phyloP scores from a whole-genome alignment of 2,113 vertebrate species.

The Tympanuchus pallidicinctus region DNA sequence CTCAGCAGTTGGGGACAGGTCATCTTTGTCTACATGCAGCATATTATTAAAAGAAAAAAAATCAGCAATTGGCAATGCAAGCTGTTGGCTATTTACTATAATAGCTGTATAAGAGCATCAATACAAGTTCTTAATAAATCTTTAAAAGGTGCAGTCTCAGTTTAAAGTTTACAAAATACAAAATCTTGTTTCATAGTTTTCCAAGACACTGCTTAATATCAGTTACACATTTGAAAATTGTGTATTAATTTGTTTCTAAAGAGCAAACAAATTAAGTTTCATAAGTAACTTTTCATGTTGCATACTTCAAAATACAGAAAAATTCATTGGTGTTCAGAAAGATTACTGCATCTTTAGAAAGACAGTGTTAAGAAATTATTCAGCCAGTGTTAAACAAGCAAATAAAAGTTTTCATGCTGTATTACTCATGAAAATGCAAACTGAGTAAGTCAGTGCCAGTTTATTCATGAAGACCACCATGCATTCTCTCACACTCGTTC shows the following conservation, averaged over 20 bases:
- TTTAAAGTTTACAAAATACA: constrained; percentile 66
- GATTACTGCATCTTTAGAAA: constrained; percentile 83
- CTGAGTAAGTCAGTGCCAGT: constrained; percentile 71
- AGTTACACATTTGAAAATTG: constrained; percentile 48
- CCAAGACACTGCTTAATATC: constrained; percentile 48
- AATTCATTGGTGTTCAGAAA: constrained; percentile 32
- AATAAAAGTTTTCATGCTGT: constrained; percentile 78
- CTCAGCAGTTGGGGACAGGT: constrained; percentile 88
- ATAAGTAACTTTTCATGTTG: constrained; percentile 15
- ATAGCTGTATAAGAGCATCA: constrained; percentile 75
- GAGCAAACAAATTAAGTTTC: constrained; percentile 64
- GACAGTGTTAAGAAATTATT: constrained; percentile 75
- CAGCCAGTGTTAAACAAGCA: constrained; percentile 80
- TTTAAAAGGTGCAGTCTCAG: constrained; percentile 81
- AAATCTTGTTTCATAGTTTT: constrained; percentile 56
- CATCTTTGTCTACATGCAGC: constrained; percentile 90
- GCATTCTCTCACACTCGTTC: constrained; percentile 72
- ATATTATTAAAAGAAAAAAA: constrained; percentile 86
- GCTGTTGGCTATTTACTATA: constrained; percentile 75
- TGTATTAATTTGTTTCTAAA: constrained; percentile 58
- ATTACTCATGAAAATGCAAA: constrained; percentile 74
- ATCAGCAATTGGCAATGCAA: constrained; percentile 84
- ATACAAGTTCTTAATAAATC: constrained; percentile 70
- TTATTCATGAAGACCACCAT: constrained; percentile 73
- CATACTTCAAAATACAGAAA: constrained; percentile 48